These are phyloP conservation scores for Apantesis nais DNA, from an alignment of 2,888 invertebrate genomes.

Conservation along the genomic window DNA sequence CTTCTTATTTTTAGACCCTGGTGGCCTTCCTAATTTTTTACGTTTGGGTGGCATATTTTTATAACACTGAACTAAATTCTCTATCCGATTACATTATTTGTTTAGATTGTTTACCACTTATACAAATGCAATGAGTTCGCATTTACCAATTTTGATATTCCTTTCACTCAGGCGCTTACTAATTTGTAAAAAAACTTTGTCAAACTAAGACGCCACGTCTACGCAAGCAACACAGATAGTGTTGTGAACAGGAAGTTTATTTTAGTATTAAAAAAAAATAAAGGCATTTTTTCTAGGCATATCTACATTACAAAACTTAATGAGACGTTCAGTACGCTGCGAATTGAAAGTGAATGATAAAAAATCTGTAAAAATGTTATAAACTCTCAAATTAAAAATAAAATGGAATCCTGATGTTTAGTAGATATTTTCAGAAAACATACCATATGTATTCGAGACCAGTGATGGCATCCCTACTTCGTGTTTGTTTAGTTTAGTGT, in stretches of 20 bases:
- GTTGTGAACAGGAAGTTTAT: background rate
- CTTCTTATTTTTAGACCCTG: constrained; percentile 58
- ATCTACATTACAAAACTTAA: background rate
- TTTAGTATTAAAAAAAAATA: background rate
- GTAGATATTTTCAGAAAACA: too few relatives aligned
- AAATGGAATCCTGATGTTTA: too few relatives aligned
- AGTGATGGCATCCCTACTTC: background rate
- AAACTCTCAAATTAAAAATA: background rate
- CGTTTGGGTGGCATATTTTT: constrained; percentile 69
- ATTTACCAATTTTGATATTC: constrained; percentile 73
- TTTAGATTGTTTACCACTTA: constrained; percentile 45
- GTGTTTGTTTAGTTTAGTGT: background rate
- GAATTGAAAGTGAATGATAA: background rate
- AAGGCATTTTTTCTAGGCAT: background rate
- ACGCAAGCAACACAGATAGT: background rate
- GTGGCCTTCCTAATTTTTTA: constrained; percentile 61
- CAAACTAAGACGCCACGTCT: constrained; percentile 18
- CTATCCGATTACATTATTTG: constrained; percentile 45
- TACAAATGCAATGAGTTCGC: constrained; percentile 55
- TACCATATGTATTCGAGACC: too few relatives aligned
- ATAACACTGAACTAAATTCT: constrained; percentile 17
- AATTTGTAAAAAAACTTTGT: constrained; percentile 17
- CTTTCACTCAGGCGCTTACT: constrained; percentile 79
- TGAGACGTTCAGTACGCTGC: background rate
- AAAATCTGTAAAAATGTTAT: background rate